Evolutionary conservation across 23 tunicate genomes (phyloP), one percentile per base, ranked within the genome.

Genomic region (Halocynthia roretzi): DNA sequence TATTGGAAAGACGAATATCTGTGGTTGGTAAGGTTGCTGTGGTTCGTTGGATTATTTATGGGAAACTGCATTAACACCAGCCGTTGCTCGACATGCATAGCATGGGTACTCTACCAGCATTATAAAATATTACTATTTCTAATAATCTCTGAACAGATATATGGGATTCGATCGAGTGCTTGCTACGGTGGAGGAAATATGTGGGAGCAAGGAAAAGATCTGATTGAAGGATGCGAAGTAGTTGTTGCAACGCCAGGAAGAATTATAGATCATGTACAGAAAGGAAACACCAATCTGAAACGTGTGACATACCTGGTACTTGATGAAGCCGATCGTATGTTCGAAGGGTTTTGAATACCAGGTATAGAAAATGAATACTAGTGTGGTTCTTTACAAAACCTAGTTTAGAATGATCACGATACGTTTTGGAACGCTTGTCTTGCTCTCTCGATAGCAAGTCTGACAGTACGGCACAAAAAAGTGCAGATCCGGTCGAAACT

Each of bases 271-370:
- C 99, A 94, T 78, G 95, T 94, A 20, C 93, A 94, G 77, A 94
- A 94, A 66, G 81, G 81, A 23, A 88, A 94, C 81, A 94, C 95
- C 7, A 87, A 87, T 69, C 55, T 94, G 60, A 62, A 62, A 44
- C 57, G 94, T 55, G 90, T 81, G 10, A 94, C 99, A 20, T 87
- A 80, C 67, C 68, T 94, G 6, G 91, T 85, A 21, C 82, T 94
- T 72, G 99, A 94, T 78, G 99, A 94, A 72, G 99, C 99, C 6
- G 99, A 94, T 65, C 71, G 99, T 12, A 94, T 94, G 99, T 87
- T 94, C 67, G 99, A 94, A 52, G 91, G 99, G 99, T 8, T 94
- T 94, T 66, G 99, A 94, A 61, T 85, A 85, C 61, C 99, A 94
- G 80, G 98, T 92, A 54, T 51, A 20, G 71, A n/a, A 19, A 11